These are phyloP conservation scores for Coracopsis vasa DNA, from an alignment of 2,113 vertebrate genomes.

Conservation along the genomic window DNA sequence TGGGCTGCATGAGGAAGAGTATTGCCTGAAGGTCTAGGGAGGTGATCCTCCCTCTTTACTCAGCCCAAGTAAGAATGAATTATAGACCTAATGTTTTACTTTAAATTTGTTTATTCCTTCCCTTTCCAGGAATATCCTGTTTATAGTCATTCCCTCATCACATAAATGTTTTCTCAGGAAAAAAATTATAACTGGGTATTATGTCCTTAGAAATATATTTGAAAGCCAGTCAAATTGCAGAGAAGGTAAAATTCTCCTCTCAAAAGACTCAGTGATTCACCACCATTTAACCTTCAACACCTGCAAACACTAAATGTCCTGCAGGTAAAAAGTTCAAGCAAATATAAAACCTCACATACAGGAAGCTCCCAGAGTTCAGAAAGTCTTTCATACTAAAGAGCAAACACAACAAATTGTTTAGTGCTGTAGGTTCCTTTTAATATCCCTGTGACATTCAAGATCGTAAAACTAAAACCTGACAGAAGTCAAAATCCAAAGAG, in stretches of 20 bases:
- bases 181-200: background rate
- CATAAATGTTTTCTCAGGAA: background rate
- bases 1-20: background rate
- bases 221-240: background rate
- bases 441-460: background rate
- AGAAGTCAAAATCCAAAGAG: constrained; percentile 34
- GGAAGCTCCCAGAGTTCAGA: background rate
- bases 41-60: background rate
- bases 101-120: background rate
- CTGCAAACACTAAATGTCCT: background rate
- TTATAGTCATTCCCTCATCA: background rate
- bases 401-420: background rate
- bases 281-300: background rate
- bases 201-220: background rate
- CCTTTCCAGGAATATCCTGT: background rate
- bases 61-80: background rate
- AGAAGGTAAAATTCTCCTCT: background rate
- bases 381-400: background rate
- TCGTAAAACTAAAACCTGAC: background rate
- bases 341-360: background rate
- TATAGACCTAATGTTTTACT: background rate
- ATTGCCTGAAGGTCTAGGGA: background rate
- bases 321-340: background rate
- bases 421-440: background rate
- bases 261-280: background rate